Evolutionary conservation across 2,888 invertebrate genomes (phyloP).

Genomic region (Euzophera pinguis): DNA sequence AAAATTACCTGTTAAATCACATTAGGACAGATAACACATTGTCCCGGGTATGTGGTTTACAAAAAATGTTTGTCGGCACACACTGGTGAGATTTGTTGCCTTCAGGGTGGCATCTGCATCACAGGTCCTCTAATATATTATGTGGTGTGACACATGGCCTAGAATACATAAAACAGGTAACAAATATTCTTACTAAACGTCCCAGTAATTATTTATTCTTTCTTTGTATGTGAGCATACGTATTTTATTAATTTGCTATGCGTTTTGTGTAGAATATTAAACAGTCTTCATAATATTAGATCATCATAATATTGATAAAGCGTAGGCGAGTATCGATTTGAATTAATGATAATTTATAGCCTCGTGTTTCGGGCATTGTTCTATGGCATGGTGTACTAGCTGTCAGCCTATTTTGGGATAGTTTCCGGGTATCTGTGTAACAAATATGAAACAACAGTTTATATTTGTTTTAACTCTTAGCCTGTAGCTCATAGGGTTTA

Average conservation of each 20-base stretch:
- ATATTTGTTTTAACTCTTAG: constrained; percentile 11
- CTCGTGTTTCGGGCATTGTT: constrained; percentile 51
- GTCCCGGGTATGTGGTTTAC: constrained; percentile 64
- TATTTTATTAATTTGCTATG: constrained; percentile 14
- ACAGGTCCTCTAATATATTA: constrained; percentile 58
- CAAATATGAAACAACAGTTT: constrained; percentile 17
- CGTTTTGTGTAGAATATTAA: constrained; percentile 33
- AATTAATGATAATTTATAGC: constrained; percentile 67
- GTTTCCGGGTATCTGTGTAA: constrained; percentile 56
- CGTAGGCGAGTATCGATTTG: constrained; percentile 63
- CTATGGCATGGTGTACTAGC: constrained; percentile 38
- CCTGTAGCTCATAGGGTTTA: constrained; percentile 16
- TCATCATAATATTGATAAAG: constrained; percentile 51
- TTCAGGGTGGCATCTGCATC: constrained; percentile 71
- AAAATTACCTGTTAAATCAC: constrained; percentile 79
- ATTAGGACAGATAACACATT: constrained; percentile 76
- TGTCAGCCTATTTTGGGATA: constrained; percentile 51
- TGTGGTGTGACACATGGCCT: constrained; percentile 40
- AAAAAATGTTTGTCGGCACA: constrained; percentile 71
- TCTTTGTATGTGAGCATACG: constrained; percentile 7
- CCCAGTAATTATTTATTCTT: constrained; percentile 26
- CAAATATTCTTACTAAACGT: constrained; percentile 30
- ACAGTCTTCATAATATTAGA: constrained; percentile 43
- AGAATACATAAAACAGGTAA: constrained; percentile 42
- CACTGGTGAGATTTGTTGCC: constrained; percentile 62